Evolutionary conservation across 2,113 vertebrate species (phyloP).

Genomic region (Platichthys flesus): DNA sequence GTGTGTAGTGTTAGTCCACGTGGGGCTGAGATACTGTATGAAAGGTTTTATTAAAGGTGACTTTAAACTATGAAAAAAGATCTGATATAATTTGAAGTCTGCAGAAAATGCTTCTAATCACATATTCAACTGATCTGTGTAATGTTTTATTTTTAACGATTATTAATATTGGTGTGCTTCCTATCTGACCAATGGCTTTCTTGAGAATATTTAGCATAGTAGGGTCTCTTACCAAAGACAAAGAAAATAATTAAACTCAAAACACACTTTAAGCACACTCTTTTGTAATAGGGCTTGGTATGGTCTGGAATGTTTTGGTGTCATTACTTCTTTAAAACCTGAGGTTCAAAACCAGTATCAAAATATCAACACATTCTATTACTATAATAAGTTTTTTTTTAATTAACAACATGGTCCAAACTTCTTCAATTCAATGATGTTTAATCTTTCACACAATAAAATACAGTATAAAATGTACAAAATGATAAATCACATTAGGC

Average conservation of each 20-base stretch:
- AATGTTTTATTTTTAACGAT: conserved; percentile 40
- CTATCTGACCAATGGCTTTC: neutral
- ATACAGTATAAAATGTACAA: conserved; percentile 51
- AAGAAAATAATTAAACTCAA: too few species aligned
- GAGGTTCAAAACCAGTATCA: conserved; percentile 21
- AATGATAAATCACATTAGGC: conserved; percentile 36
- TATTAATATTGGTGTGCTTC: neutral
- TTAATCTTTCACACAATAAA: conserved; percentile 13
- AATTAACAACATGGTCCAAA: conserved; percentile 17
- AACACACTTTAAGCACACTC: conserved; percentile 15
- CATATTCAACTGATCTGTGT: conserved; percentile 11
- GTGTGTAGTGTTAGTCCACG: too few species aligned
- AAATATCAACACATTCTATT: conserved; percentile 3
- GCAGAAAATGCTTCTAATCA: neutral
- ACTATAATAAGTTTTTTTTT: neutral
- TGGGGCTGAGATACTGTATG: neutral
- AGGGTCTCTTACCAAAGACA: too few species aligned
- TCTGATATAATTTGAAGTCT: too few species aligned
- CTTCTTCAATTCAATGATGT: neutral
- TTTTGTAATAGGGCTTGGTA: conserved; percentile 43
- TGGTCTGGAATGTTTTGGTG: conserved; percentile 11
- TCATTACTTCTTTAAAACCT: neutral
- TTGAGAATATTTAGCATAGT: conserved; percentile 3
- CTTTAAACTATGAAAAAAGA: neutral
- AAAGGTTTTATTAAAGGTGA: neutral